These are phyloP conservation scores for Rousettus madagascariensis DNA, from an alignment of 2,797 vertebrate genomes.

Conservation along the genomic window DNA sequence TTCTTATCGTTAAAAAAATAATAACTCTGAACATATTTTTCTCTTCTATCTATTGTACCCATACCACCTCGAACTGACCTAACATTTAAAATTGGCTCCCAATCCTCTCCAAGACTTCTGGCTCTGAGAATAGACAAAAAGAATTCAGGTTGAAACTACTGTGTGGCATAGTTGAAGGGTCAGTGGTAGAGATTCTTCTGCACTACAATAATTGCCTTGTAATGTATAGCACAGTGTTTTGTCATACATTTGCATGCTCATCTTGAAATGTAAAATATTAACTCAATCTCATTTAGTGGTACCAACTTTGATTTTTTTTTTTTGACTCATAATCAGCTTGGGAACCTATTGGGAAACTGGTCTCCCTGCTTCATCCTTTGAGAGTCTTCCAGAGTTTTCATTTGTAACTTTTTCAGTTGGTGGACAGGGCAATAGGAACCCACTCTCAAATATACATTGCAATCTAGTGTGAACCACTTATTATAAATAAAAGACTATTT, in stretches of 20 bases:
- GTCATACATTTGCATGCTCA: not conserved
- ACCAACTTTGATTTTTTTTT: not conserved
- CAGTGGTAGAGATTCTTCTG: slow-evolving; percentile 42
- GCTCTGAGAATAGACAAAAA: slow-evolving; percentile 46
- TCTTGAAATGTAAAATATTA: not conserved
- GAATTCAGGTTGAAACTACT: slow-evolving; percentile 60
- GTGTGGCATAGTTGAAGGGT: slow-evolving; percentile 6
- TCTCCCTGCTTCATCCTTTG: not conserved
- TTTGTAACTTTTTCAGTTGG: not conserved
- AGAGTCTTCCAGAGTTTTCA: not conserved
- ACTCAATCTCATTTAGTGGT: not conserved
- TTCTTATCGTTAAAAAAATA: not conserved
- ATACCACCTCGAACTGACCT: not conserved
- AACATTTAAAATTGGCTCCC: not conserved
- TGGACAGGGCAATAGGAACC: not conserved
- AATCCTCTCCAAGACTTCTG: not conserved
- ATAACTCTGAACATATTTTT: not conserved
- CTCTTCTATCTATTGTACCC: not conserved
- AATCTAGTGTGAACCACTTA: not conserved
- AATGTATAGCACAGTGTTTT: slow-evolving; percentile 16
- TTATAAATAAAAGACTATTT: not conserved
- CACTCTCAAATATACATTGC: not conserved
- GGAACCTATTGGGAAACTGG: not conserved
- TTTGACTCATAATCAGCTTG: not conserved
- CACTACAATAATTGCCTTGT: slow-evolving; percentile 47